Conservation (phyloP, 2,113 vertebrate genomes). For the Petrocephalus microphthalmus region DNA sequence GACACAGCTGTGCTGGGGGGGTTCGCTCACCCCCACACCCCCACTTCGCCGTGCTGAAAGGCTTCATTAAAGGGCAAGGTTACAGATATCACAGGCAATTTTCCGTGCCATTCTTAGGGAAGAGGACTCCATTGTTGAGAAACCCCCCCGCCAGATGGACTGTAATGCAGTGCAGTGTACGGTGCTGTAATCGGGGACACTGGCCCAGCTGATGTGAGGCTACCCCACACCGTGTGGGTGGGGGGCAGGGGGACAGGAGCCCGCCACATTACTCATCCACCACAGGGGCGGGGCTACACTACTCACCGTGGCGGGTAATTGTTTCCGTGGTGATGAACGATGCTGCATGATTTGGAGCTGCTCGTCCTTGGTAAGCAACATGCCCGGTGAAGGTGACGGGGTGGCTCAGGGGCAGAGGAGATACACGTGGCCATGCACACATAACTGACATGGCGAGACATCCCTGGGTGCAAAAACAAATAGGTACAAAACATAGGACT, state of each 20-base stretch:
- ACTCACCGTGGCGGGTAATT: constrained; percentile 11
- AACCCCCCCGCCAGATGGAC: constrained; percentile 45
- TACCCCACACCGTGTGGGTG: constrained; percentile 52
- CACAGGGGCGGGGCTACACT: constrained; percentile 7
- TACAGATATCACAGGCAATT: constrained; percentile 56
- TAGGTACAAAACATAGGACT: not conserved
- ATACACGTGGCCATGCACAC: not conserved
- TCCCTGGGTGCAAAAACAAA: not conserved
- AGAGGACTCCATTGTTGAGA: constrained; percentile 51
- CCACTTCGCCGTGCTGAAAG: constrained; percentile 39
- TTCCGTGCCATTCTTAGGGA: constrained; percentile 47
- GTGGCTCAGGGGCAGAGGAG: not conserved
- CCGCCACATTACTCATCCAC: constrained; percentile 15
- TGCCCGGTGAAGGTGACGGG: not conserved
- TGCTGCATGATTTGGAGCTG: not conserved
- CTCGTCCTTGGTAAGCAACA: constrained; percentile 6
- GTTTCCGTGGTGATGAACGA: constrained; percentile 17
- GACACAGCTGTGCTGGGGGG: constrained; percentile 34
- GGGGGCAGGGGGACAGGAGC: constrained; percentile 18
- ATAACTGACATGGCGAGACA: not conserved
- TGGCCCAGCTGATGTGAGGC: constrained; percentile 51
- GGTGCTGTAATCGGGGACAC: constrained; percentile 51
- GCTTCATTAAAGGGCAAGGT: constrained; percentile 54
- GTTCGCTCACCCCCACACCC: constrained; percentile 28
- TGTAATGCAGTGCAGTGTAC: constrained; percentile 48